Evolutionary conservation across 2,888 invertebrate species (phyloP), one percentile per base, ranked within the genome.

Genomic region (Chrysolina haemoptera): DNA sequence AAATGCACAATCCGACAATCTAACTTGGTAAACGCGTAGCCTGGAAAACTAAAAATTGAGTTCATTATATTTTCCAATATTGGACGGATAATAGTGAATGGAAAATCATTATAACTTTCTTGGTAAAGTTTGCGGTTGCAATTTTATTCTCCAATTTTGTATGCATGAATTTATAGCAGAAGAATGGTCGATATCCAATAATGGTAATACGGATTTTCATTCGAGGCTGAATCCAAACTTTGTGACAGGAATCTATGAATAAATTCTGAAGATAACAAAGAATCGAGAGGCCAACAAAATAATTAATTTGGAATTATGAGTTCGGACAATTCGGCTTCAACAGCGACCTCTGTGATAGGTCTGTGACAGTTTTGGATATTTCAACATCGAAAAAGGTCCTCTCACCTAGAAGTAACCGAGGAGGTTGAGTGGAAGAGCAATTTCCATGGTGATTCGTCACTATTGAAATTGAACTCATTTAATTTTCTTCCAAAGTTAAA

Each of bases 31-130:
- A n/a, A 20, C 18, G 22, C 53, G 1, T 12, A 20, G 18, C 4
- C 9, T 12, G 53, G 1, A 22, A 53, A 53, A 53, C 53, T 53
- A 12, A 53, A 20, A 50, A 35, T 66, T n/a, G 46, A 50, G 46
- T 35, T 66, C 50, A 50, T 66, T 66, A 66, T 66, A 53, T 65
- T 65, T 65, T 46, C 65, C 48, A 48, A 48, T 40, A 65, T 43
- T 18, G 46, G 27, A 48, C n/a, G 22, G 43, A 59, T 59, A 59
- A 59, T 59, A 22, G 59, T 59, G 46, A 65, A 65, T 65, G 14
- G 46, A 41, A 65, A 65, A 65, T 65, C 65, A 65, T 65, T 65
- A 65, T 65, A 65, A 65, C 41, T 65, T 65, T 22, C 41, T 22
- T 8, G 11, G 27, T 43, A 10, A 66, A 66, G 48, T 22, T 66